Evolutionary conservation across 2,797 vertebrate genomes (phyloP), one percentile per base, ranked within the genome.

Genomic region (Anabas testudineus): DNA sequence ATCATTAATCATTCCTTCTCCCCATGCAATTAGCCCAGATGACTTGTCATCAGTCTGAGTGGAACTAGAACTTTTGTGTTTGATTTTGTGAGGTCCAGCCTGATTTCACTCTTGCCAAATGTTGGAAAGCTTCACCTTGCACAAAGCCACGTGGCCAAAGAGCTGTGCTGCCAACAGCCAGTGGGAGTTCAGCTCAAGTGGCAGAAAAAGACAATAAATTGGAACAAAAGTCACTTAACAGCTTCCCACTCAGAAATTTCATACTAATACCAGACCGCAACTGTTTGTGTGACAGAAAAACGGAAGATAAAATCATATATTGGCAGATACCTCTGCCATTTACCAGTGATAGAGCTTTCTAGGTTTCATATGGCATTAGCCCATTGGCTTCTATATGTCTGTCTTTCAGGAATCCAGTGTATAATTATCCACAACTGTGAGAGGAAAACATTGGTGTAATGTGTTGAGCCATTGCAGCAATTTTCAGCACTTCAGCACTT

Each of bases 401-500:
- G 14, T 18, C 13, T 37, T 72, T 56, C 32, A 51, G 7, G 42
- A 14, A 14, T 54, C 13, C 13, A 1, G 24, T 21, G 55, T 71
- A 51, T 66, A 67, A 68, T 69, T 67, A 34, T 53, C 39, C 65
- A 52, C 51, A 74, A 60, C 57, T 74, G 72, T 66, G 61, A 52
- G 19, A 10, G 4, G 71, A 75, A 66, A 57, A 54, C 70, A 78
- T n/a, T 16, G 32, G 63, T 60, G 62, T 71, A 64, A 30, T 66
- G 60, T 82, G 71, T 78, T 75, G 64, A 54, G 58, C 74, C 28
- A 78, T 79, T 74, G 81, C 41, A 58, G 66, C 74, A 71, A 51
- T 83, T 82, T 78, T 78, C 57, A 55, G 74, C n/a, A n/a, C n/a
- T n/a, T n/a, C n/a, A 75, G 48, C 57, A 53, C 51, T 75, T 76